Base-by-base conservation (phyloP, 2,888 invertebrate genomes). In the Dasypogon diadema region DNA sequence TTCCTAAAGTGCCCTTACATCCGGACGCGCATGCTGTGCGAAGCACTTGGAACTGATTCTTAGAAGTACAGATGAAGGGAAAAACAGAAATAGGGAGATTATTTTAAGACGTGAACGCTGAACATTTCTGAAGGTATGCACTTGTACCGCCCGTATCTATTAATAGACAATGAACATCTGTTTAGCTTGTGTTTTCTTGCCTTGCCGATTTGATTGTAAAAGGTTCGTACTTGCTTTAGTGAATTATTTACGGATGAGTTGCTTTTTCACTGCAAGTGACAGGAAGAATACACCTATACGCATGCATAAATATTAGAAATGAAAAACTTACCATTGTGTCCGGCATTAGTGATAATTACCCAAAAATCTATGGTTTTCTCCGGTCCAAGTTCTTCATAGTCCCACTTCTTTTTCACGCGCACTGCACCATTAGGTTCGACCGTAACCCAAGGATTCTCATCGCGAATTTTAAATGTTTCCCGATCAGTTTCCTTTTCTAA, bases 301-400 rank as follows among this genome's bases (percentile, higher is more conserved):
- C n/a, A n/a, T n/a, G n/a, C n/a, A n/a, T 51, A 34, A 68, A 18
- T 34, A 10, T 14, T 30, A 65, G 74, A 46, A 60, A 76, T 22
- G 56, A 58, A 70, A 75, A 65, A 89, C 92, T 91, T 84, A 95
- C 94, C 94, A 89, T 93, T 92, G 85, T 92, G 93, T 88, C 94
- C 95, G 79, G 93, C 91, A 86, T 96, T 96, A 76, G 94, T 95
- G 82, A 96, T 96, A 74, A 95, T 95, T 73, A 97, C 96, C 96
- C 96, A 97, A 86, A 97, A 97, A 87, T 97, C 96, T 83, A 97
- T 96, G 12, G 95, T 96, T 86, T 97, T 97, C 87, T 97, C 96
- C 1, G 95, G 95, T 24, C 96, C 96, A 60, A 97, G 87, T 83
- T 96, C 96, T 84, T 97, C 97, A 86, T 95, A 97, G 89, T 97